Evolutionary conservation across 35 echinoderm and acorn worm species (phyloP).

Genomic region (Apostichopus californicus): DNA sequence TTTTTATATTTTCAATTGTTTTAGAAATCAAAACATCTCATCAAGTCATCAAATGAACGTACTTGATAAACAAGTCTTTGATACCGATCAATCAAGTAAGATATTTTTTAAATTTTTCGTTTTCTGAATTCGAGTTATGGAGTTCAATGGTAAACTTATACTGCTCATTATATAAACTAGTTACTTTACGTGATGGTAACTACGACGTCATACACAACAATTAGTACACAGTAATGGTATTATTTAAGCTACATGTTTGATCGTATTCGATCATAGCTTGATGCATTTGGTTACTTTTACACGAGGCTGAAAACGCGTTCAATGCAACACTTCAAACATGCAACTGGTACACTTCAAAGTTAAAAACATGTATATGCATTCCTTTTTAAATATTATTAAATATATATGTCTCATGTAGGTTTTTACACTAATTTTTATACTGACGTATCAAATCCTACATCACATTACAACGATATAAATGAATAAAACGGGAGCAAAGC

Average conservation of each 20-base stretch:
- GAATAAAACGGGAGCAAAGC: too few species aligned
- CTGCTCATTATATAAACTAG: background rate
- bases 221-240: background rate
- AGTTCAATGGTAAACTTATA: background rate
- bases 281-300: too few species aligned
- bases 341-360: too few species aligned
- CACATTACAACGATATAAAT: too few species aligned
- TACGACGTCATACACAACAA: background rate
- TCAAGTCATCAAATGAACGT: background rate
- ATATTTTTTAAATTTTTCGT: background rate
- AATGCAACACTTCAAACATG: too few species aligned
- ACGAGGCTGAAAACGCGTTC: too few species aligned
- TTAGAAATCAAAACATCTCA: background rate
- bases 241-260: background rate
- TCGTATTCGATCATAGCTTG: background rate
- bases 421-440: too few species aligned
- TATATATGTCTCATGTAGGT: too few species aligned
- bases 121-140: background rate
- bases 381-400: too few species aligned
- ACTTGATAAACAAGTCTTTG: background rate
- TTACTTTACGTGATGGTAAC: background rate
- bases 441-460: too few species aligned
- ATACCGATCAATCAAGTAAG: background rate
- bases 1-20: too few species aligned
- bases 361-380: too few species aligned